Percentiles rank a stretch among this genome's conserved stretches.
These are phyloP conservation scores for Melikaiella ostensackeni DNA, from an alignment of 2,888 invertebrate genomes.

Conservation along the genomic window DNA sequence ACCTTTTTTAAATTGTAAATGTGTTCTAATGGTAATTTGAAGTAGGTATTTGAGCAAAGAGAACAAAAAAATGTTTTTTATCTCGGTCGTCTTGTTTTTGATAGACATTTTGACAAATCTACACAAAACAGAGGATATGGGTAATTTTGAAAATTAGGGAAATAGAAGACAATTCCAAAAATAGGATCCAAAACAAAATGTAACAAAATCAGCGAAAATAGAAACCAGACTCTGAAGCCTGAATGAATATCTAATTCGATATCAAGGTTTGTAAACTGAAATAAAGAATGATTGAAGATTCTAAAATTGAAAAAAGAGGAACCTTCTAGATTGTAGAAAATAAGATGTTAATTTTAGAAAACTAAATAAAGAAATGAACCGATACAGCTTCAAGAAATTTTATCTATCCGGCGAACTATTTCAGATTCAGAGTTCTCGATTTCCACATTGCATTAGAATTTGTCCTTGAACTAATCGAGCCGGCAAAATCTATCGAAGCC, in stretches of 20 bases:
- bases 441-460: slow-evolving; percentile 4
- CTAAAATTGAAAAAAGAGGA: background rate
- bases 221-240: too few species aligned
- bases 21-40: too few species aligned
- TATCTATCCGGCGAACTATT: background rate
- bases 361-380: background rate
- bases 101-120: too few species aligned
- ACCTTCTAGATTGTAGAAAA: background rate
- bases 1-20: too few species aligned
- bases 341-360: background rate
- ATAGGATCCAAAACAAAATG: too few species aligned
- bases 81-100: too few species aligned
- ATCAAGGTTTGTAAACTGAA: background rate
- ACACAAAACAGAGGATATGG: too few species aligned
- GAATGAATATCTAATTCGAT: background rate
- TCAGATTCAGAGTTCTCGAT: background rate
- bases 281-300: background rate
- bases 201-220: too few species aligned
- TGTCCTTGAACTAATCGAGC: slow-evolving; percentile 31
- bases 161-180: too few species aligned
- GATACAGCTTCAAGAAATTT: background rate
- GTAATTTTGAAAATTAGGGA: too few species aligned
- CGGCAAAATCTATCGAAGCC: slow-evolving; percentile 3
- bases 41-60: too few species aligned
- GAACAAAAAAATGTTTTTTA: too few species aligned